A percentile compares a stretch with the other conserved stretches of the same genome.
Evolutionary conservation across 2,113 vertebrate species (phyloP).

Genomic region (Crotalus horridus): DNA sequence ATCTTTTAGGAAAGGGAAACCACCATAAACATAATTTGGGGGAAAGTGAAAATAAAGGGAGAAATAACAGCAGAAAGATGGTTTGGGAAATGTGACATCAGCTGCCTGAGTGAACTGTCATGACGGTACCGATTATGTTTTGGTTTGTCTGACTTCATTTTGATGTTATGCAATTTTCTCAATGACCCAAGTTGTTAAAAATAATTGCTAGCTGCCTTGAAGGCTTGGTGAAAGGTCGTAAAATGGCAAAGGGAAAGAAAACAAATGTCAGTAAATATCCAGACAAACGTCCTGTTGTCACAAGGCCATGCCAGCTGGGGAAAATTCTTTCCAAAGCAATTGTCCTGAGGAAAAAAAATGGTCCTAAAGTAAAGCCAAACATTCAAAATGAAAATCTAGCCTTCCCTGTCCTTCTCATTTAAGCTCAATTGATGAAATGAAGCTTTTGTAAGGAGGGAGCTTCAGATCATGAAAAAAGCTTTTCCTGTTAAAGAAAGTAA

Average conservation of each 20-base stretch:
- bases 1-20: background rate
- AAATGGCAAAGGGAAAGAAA: background rate
- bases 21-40: background rate
- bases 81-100: background rate
- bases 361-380: background rate
- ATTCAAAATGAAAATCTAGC: background rate
- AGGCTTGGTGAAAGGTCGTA: background rate
- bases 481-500: background rate
- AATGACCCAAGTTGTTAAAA: background rate
- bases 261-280: background rate
- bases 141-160: background rate
- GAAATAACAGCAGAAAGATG: background rate
- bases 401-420: background rate
- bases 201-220: background rate
- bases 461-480: background rate
- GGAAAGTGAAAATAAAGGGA: background rate
- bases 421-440: too few species aligned
- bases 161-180: background rate
- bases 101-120: background rate
- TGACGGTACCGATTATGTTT: background rate
- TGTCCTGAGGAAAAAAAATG: background rate
- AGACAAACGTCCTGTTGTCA: background rate
- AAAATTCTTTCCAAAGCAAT: background rate
- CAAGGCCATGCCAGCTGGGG: background rate
- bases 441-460: background rate